Conservation (phyloP, 2,113 vertebrate species). For the Acrocephalus kingi region DNA sequence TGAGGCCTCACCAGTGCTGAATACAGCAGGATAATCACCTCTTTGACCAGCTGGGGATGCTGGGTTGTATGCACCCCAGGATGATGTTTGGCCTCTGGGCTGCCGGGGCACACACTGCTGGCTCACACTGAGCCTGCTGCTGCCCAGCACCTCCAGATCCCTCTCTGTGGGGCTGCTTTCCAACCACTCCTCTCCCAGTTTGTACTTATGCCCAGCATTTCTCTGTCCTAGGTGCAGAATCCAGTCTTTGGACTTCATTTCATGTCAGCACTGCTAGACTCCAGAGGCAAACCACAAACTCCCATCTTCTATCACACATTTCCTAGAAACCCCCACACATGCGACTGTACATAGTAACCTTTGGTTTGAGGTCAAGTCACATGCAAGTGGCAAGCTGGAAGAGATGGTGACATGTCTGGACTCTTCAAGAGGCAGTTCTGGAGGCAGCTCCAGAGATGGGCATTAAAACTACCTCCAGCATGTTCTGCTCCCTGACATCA, state of each 20-base stretch:
- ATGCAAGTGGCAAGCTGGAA: neutral
- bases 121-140: neutral
- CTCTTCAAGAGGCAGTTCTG: neutral
- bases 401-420: neutral
- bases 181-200: neutral
- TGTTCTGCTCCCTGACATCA: neutral
- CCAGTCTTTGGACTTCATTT: neutral
- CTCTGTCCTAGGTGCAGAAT: neutral
- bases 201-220: rapidly evolving
- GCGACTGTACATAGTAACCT: rapidly evolving
- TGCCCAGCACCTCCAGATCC: rapidly evolving
- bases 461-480: neutral
- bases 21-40: neutral
- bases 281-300: neutral
- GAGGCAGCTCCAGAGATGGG: neutral
- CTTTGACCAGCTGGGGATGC: neutral
- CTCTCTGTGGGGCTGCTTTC: neutral
- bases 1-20: rapidly evolving
- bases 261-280: neutral
- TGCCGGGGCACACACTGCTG: neutral
- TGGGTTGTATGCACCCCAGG: neutral
- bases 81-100: neutral
- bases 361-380: rapidly evolving
- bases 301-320: neutral
- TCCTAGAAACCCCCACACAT: neutral